These are phyloP conservation scores for Sapayoa aenigma DNA, from an alignment of 2,113 vertebrate genomes.

Conservation along the genomic window DNA sequence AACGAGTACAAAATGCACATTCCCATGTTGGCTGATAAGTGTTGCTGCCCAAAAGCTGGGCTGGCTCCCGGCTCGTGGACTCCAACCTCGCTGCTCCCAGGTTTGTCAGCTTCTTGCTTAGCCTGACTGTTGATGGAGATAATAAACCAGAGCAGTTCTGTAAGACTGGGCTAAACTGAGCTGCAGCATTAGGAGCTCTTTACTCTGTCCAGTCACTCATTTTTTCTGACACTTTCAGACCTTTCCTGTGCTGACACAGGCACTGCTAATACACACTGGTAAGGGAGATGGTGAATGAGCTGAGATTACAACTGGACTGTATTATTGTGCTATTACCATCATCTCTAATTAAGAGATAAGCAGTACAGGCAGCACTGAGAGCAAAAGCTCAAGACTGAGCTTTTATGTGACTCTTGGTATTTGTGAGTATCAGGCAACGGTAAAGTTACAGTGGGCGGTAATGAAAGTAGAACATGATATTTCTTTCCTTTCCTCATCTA, in stretches of 20 bases:
- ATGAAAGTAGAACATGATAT: constrained; percentile 53
- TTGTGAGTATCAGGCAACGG: not conserved
- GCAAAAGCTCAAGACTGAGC: not conserved
- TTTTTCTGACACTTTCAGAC: not conserved
- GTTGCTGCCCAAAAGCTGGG: not conserved
- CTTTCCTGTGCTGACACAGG: not conserved
- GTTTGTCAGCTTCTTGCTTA: rapidly evolving
- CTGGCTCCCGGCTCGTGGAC: not conserved
- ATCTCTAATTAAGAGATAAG: not conserved
- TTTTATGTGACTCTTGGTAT: not conserved
- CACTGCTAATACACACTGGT: not conserved
- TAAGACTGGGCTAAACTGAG: not conserved
- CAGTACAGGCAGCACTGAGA: not conserved
- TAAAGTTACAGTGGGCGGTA: constrained; percentile 1
- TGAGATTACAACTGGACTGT: not conserved
- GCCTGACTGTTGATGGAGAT: not conserved
- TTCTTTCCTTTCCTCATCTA: constrained; percentile 39
- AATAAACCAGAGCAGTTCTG: not conserved
- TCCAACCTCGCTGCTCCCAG: not conserved
- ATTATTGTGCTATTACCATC: not conserved
- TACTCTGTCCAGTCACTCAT: not conserved
- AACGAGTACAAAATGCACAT: not conserved
- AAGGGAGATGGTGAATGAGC: not conserved
- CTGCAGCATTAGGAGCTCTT: not conserved
- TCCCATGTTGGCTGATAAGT: rapidly evolving